Base-by-base conservation (phyloP, 2,797 vertebrate genomes). In the Australoheros facetus region DNA sequence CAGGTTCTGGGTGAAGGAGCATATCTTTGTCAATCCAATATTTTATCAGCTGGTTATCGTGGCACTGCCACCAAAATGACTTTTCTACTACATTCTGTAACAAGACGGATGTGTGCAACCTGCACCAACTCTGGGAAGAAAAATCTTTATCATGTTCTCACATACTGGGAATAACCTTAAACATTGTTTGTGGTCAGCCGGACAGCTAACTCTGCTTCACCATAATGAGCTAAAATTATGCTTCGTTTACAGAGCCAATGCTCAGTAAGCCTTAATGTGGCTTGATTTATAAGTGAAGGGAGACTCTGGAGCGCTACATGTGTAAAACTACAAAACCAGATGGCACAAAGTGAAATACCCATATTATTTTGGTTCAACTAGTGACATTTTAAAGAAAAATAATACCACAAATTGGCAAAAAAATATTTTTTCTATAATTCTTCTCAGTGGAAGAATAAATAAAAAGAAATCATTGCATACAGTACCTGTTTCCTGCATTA, bases 251-350 rank as follows among this genome's bases (percentile, higher is more conserved):
- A 80, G 58, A 87, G 83, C 74, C 78, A 16, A 69, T 30, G 26
- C 42, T 10, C 64, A 19, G 57, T 78, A 23, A 77, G 32, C 81
- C 71, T 88, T 91, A 80, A 91, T 89, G 89, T 91, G 91, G 91
- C 32, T 57, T n/a, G 56, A 81, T 84, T 86, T 83, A 85, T 59
- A 75, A 83, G 78, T 57, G 23, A 58, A 70, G 32, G 55, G 75
- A 62, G 79, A 73, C 7, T 78, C 56, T 60, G 75, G 74, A 72
- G 34, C 51, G 70, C 71, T 84, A 58, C 75, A 82, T 85, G 74
- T 84, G 58, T 86, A 62, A 83, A 85, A 78, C 77, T 16, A 11
- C 76, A 54, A 81, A 77, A 48, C 78, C 86, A 85, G 71, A 83
- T 84, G 80, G 64, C 37, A 56, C 14, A 12, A 76, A 55, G 76